These are phyloP conservation scores for Andinoacara biseriatus DNA, from an alignment of 2,113 vertebrate species.

Conservation along the genomic window DNA sequence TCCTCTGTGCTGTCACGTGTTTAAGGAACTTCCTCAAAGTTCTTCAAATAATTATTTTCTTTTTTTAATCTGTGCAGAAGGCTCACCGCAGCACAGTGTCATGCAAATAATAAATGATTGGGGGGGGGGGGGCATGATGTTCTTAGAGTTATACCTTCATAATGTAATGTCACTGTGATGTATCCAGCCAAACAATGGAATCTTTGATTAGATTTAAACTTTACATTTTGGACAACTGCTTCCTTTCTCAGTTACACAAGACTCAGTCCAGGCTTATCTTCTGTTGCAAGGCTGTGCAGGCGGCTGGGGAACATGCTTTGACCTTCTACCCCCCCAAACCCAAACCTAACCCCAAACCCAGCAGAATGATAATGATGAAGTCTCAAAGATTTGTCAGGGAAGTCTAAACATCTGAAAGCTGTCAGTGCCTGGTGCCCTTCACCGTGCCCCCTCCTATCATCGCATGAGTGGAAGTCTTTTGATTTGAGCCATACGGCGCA, in stretches of 20 bases:
- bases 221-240: background rate
- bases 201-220: background rate
- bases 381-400: slow-evolving; percentile 37
- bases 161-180: background rate
- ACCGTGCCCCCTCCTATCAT: slow-evolving; percentile 3
- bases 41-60: slow-evolving; percentile 8
- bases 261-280: slow-evolving; percentile 47
- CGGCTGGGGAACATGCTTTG: slow-evolving; percentile 33
- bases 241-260: slow-evolving; percentile 20
- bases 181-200: background rate
- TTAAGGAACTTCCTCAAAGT: slow-evolving; percentile 58
- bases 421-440: slow-evolving; percentile 8
- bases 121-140: background rate
- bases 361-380: slow-evolving; percentile 51
- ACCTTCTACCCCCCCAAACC: background rate
- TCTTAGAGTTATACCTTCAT: background rate
- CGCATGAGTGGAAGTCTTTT: slow-evolving; percentile 42
- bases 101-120: background rate
- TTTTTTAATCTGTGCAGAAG: background rate
- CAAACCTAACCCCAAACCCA: background rate
- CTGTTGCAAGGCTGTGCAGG: slow-evolving; percentile 40
- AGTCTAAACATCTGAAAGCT: slow-evolving; percentile 52
- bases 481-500: slow-evolving; percentile 40
- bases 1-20: slow-evolving; percentile 42
- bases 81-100: background rate